Evolutionary conservation across 2,113 vertebrate genomes (phyloP).

Genomic region (Rhinopithecus roxellana): DNA sequence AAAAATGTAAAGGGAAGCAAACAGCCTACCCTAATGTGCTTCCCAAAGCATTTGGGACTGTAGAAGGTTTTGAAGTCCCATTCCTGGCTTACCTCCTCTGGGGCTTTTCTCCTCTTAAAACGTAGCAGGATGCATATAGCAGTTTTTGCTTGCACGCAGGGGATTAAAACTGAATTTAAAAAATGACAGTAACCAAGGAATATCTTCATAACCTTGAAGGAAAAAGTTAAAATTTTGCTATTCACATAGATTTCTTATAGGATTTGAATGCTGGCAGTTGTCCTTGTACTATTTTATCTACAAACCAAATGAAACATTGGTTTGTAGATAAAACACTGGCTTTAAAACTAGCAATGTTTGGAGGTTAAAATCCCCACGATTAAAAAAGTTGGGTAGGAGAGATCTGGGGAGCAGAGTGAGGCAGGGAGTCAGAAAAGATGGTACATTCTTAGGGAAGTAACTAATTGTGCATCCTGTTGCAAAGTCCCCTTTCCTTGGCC

Average conservation of each 20-base stretch:
- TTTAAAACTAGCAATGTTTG: background rate
- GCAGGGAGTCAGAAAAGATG: background rate
- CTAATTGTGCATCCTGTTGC: background rate
- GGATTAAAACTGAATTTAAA: background rate
- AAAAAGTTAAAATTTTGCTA: background rate
- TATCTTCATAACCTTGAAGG: background rate
- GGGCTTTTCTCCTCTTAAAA: background rate
- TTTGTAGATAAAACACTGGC: background rate
- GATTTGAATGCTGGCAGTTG: background rate
- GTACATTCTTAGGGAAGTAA: background rate
- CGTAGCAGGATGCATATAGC: background rate
- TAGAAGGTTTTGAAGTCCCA: background rate
- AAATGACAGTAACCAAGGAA: background rate
- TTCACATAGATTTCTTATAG: background rate
- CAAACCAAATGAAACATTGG: background rate
- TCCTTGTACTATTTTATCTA: background rate
- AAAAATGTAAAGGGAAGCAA: background rate
- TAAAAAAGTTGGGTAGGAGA: background rate
- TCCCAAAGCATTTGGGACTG: background rate
- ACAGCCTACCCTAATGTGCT: background rate
- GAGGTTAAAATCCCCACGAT: background rate
- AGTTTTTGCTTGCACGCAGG: background rate
- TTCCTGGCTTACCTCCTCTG: background rate
- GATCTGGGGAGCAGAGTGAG: rapidly evolving
- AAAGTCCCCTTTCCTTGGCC: background rate